phyloP scores from a whole-genome alignment of 2,797 vertebrate species.

The Acanthopagrus latus region DNA sequence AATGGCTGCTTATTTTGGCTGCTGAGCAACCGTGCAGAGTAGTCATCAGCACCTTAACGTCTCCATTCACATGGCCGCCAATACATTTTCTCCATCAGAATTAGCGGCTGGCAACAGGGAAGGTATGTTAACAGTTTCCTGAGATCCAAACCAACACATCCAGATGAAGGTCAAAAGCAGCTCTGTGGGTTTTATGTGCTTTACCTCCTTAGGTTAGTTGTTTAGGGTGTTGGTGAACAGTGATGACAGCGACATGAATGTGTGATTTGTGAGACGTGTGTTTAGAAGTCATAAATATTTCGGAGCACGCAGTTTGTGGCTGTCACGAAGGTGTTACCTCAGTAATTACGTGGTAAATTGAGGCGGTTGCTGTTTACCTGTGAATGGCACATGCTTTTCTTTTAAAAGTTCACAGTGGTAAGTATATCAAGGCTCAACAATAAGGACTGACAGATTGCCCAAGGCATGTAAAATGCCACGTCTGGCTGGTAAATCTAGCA shows the following conservation, averaged over 20 bases:
- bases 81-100: neutral
- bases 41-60: constrained; percentile 10
- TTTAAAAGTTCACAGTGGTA: neutral
- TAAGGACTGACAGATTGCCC: too few relatives aligned
- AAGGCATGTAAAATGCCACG: too few relatives aligned
- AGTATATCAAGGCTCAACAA: too few relatives aligned
- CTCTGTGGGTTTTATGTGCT: constrained; percentile 2
- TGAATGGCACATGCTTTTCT: neutral
- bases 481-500: too few relatives aligned
- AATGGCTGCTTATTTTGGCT: neutral
- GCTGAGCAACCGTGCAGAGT: neutral
- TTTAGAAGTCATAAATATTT: neutral
- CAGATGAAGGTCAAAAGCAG: neutral
- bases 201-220: neutral
- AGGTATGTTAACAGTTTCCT: neutral
- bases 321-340: neutral
- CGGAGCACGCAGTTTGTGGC: neutral
- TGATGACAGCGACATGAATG: neutral
- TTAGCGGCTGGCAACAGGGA: constrained; percentile 23
- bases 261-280: neutral
- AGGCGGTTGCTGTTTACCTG: neutral
- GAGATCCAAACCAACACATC: constrained; percentile 12
- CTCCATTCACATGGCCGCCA: neutral
- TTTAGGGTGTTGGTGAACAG: neutral
- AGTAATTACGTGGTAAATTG: neutral